phyloP scores from a whole-genome alignment of 2,113 vertebrate species.

The Labeo catla region DNA sequence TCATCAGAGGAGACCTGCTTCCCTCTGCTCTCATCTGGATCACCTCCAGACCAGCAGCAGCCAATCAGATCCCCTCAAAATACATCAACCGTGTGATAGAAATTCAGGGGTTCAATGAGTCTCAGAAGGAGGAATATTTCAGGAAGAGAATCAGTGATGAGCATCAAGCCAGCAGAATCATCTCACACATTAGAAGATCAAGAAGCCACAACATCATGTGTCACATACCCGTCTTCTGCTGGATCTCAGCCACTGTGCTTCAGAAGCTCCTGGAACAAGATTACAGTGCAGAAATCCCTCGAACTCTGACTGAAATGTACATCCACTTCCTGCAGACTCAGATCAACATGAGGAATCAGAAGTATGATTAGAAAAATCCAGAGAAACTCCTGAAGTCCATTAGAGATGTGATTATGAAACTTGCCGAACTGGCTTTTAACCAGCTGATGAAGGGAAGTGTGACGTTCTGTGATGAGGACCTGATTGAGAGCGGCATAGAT shows the following conservation, averaged over 20 bases:
- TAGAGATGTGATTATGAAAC: neutral
- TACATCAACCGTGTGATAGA: neutral
- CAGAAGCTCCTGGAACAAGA: neutral
- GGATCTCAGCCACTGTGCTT: neutral
- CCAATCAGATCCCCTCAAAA: neutral
- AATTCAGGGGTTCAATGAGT: neutral
- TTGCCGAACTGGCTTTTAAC: neutral
- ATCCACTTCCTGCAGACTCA: neutral
- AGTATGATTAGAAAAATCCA: neutral
- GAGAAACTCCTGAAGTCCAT: neutral
- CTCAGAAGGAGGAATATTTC: neutral
- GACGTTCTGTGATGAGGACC: too few species aligned
- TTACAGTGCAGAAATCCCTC: neutral
- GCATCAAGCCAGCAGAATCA: neutral
- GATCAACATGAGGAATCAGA: neutral
- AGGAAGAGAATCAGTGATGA: neutral
- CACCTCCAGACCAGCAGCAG: neutral
- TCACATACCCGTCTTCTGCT: neutral
- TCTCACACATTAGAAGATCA: neutral
- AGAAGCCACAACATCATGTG: neutral
- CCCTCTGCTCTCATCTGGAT: neutral
- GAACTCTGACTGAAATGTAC: slow-evolving; percentile 3
- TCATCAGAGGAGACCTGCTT: neutral
- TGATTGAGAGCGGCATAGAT: too few species aligned
- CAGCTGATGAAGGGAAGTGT: too few species aligned